Conservation (phyloP, 92 coral and sea anemone species). For the Montipora capitata region DNA sequence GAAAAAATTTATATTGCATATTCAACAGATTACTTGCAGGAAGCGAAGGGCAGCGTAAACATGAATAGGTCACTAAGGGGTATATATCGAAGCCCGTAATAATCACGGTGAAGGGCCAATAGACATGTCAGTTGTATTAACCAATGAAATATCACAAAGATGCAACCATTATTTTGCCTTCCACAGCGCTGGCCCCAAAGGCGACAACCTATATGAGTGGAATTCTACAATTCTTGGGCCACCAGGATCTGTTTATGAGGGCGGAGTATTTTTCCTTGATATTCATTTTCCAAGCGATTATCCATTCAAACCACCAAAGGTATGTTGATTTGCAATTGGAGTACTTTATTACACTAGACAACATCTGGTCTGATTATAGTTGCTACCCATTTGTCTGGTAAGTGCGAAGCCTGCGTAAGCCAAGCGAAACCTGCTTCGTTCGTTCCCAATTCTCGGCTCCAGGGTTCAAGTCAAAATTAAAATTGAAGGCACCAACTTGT, state of each 20-base stretch:
- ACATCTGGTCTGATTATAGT: too few relatives aligned
- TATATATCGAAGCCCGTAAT: not conserved
- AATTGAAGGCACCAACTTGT: too few relatives aligned
- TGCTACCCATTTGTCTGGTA: too few relatives aligned
- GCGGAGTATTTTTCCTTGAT: conserved; percentile 96
- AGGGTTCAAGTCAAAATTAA: too few relatives aligned
- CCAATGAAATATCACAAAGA: too few relatives aligned
- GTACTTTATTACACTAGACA: too few relatives aligned
- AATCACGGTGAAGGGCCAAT: not conserved
- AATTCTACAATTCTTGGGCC: conserved; percentile 98
- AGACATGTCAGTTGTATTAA: not conserved
- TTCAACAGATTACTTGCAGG: not conserved
- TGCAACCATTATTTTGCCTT: not conserved
- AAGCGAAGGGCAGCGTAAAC: too few relatives aligned
- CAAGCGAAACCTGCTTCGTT: too few relatives aligned
- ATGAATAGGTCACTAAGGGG: not conserved
- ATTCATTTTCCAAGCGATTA: conserved; percentile 97
- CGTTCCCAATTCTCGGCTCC: too few relatives aligned
- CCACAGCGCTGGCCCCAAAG: conserved; percentile 96
- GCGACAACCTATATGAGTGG: conserved; percentile 95
- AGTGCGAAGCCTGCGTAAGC: too few relatives aligned
- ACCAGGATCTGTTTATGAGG: conserved; percentile 94
- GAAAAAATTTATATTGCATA: too few relatives aligned
- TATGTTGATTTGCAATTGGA: conserved; percentile 36
- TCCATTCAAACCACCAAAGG: conserved; percentile 99